A percentile compares a stretch with the other conserved stretches of the same genome.
These are phyloP conservation scores for Anguilla rostrata DNA, from an alignment of 2,113 vertebrate species.

Conservation along the genomic window DNA sequence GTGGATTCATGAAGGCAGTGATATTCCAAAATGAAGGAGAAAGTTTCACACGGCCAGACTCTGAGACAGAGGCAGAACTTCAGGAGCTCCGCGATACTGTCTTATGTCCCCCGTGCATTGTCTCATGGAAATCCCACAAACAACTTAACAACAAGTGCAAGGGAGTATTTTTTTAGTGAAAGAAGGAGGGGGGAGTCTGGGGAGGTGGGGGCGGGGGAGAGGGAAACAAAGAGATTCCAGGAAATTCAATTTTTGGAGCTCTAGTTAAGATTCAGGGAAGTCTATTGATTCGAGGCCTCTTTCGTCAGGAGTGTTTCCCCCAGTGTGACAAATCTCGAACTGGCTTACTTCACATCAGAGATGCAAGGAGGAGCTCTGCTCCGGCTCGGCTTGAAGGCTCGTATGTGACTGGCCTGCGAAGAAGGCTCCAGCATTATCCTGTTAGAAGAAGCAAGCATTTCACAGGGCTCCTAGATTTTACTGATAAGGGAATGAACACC, in stretches of 20 bases:
- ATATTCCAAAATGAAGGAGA: no score
- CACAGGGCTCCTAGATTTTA: not conserved
- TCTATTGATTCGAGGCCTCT: not conserved
- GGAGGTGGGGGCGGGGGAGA: not conserved
- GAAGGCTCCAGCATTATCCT: not conserved
- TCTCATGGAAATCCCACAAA: no score
- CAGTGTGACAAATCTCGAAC: not conserved
- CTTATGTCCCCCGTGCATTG: not conserved
- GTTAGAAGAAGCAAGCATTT: not conserved
- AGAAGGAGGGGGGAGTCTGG: no score
- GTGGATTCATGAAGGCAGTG: no score
- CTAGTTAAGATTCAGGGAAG: not conserved
- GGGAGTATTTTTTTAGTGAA: no score
- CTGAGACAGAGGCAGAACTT: no score
- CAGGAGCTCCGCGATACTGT: not conserved
- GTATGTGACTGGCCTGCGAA: not conserved
- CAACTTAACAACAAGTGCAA: no score
- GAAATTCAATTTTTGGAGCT: constrained; percentile 1
- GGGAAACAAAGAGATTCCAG: not conserved
- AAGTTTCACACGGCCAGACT: no score
- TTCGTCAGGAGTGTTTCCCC: not conserved
- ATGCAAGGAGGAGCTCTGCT: no score
- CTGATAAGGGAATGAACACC: not conserved
- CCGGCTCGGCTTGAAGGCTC: not conserved
- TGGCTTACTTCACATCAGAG: constrained; percentile 8